Evolutionary conservation across 2,113 vertebrate genomes (phyloP).

Genomic region (Bujurquina vittata): DNA sequence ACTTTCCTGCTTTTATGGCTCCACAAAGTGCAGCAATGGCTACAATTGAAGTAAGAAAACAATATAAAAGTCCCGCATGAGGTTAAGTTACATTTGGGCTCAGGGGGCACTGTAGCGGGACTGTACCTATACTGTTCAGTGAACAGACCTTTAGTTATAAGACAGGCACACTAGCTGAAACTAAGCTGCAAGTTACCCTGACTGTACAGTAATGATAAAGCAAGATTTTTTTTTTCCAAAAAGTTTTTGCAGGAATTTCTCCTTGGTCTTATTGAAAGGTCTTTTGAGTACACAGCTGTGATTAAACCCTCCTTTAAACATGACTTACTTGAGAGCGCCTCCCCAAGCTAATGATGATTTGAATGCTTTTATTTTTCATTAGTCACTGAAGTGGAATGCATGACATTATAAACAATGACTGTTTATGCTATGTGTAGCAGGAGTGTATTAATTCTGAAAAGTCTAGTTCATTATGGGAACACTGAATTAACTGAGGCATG

Average conservation of each 20-base stretch:
- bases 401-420: conserved; percentile 15
- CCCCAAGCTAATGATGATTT: not conserved
- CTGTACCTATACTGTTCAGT: not conserved
- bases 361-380: conserved; percentile 7
- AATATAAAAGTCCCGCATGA: not conserved
- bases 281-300: not conserved
- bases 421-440: not conserved
- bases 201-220: not conserved
- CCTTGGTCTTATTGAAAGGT: not conserved
- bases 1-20: not conserved
- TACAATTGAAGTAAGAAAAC: not conserved
- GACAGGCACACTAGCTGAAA: not conserved
- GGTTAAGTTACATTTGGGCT: not conserved
- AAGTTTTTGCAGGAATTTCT: not conserved
- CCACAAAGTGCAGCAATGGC: not conserved
- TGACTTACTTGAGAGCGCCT: conserved; percentile 11
- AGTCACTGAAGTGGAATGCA: conserved; percentile 23
- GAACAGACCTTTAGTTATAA: not conserved
- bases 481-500: not conserved
- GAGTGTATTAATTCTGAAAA: not conserved
- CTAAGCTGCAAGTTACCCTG: not conserved
- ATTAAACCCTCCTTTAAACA: not conserved
- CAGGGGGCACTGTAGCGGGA: not conserved
- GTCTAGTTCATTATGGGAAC: not conserved
- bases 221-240: not conserved